Evolutionary conservation across 1,140 invertebrate species (phyloP).

Genomic region (Aphelenchoides besseyi): DNA sequence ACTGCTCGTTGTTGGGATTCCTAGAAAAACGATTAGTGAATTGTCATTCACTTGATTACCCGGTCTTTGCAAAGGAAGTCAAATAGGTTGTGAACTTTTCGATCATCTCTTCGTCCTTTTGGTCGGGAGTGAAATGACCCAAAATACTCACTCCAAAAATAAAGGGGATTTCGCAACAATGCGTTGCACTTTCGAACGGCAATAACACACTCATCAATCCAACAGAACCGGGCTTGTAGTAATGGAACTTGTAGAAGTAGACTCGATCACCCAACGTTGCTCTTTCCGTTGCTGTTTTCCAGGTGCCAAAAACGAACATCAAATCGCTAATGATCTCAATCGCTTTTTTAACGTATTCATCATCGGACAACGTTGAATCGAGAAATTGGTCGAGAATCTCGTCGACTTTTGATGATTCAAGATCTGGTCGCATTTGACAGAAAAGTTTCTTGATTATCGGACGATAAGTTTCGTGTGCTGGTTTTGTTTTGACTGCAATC

Average conservation of each 20-base stretch:
- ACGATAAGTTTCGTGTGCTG: background rate
- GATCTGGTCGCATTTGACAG: background rate
- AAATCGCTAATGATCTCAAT: slow-evolving; percentile 26
- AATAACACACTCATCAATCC: slow-evolving; percentile 38
- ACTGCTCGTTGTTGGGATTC: slow-evolving; percentile 17
- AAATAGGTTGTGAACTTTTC: slow-evolving; percentile 49
- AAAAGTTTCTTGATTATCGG: slow-evolving; percentile 5
- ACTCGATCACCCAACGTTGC: slow-evolving; percentile 29
- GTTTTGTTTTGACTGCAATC: slow-evolving; percentile 2
- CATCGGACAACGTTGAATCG: background rate
- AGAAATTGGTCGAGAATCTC: slow-evolving; percentile 10
- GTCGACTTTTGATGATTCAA: background rate
- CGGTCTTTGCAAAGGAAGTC: slow-evolving; percentile 60
- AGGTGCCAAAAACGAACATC: slow-evolving; percentile 33
- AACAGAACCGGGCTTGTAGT: slow-evolving; percentile 29
- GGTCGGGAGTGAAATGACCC: slow-evolving; percentile 44
- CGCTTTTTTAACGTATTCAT: background rate
- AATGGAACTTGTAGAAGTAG: slow-evolving; percentile 39
- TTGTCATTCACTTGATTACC: slow-evolving; percentile 31
- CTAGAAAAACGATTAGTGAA: slow-evolving; percentile 1
- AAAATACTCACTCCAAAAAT: slow-evolving; percentile 47
- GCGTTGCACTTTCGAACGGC: slow-evolving; percentile 45
- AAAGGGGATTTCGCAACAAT: slow-evolving; percentile 54
- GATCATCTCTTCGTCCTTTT: slow-evolving; percentile 45
- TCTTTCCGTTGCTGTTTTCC: slow-evolving; percentile 11